Evolutionary conservation across 1,140 invertebrate species (phyloP).

Genomic region (Ditylenchus dipsaci): DNA sequence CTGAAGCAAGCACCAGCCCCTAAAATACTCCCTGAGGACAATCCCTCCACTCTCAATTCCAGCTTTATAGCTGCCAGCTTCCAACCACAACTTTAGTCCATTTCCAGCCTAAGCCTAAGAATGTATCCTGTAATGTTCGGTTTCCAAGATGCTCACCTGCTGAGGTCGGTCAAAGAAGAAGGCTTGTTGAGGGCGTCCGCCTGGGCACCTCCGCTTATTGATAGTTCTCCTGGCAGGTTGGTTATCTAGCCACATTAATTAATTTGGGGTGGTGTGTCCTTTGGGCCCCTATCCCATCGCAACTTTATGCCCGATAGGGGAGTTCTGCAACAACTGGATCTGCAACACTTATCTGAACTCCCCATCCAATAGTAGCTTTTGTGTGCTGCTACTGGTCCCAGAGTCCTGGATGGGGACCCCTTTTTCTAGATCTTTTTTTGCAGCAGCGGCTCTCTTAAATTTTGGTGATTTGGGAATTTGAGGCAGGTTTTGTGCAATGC

Average conservation of each 20-base stretch:
- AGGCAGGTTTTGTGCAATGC: neutral
- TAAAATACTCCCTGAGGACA: neutral
- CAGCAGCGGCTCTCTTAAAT: neutral
- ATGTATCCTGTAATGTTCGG: conserved; percentile 43
- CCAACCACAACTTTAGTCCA: neutral
- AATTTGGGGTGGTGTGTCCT: neutral
- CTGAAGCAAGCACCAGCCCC: neutral
- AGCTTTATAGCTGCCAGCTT: neutral
- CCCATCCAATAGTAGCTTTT: no score
- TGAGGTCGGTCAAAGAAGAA: conserved; percentile 47
- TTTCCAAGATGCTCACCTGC: conserved; percentile 46
- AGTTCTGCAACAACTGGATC: neutral
- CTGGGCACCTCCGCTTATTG: conserved; percentile 38
- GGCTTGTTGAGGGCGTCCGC: conserved; percentile 16
- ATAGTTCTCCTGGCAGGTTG: conserved; percentile 46
- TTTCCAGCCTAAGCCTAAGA: neutral
- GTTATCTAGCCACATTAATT: neutral
- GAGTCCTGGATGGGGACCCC: neutral
- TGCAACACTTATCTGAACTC: neutral
- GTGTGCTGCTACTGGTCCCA: neutral
- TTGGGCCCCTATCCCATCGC: neutral
- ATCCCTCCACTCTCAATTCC: neutral
- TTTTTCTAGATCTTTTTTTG: no score
- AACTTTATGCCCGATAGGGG: conserved; percentile 5
- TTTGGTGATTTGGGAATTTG: neutral